Conservation (phyloP, 2,797 vertebrate species). For the Lepus townsendii region DNA sequence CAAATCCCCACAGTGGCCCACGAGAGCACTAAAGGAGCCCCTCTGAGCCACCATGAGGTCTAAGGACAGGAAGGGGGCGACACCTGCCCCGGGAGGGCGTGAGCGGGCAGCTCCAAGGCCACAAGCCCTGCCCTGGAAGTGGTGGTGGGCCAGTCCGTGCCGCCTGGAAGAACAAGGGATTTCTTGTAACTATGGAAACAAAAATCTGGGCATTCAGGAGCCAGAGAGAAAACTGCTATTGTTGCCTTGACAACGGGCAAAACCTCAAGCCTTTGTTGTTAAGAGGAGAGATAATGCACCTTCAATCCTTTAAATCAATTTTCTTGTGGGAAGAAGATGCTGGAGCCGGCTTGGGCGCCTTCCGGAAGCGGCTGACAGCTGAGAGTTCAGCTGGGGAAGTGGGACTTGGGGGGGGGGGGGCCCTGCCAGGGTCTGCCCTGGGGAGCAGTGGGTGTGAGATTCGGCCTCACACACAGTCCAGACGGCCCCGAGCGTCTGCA, state of each 20-base stretch:
- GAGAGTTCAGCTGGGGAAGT: background rate
- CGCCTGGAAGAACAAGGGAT: conserved; percentile 86
- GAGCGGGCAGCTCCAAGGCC: conserved; percentile 56
- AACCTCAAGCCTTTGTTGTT: conserved; percentile 81
- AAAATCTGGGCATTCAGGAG: conserved; percentile 87
- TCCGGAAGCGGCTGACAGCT: background rate
- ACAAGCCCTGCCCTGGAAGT: conserved; percentile 54
- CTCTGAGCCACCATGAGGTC: background rate
- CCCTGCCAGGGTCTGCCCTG: background rate
- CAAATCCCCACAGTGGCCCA: background rate
- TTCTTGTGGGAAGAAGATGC: conserved; percentile 52
- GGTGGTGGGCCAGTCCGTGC: conserved; percentile 79
- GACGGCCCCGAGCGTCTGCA: background rate
- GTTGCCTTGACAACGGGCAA: conserved; percentile 89
- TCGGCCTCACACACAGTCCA: background rate
- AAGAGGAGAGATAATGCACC: conserved; percentile 62
- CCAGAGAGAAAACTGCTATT: conserved; percentile 78
- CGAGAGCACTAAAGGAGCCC: background rate
- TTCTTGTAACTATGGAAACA: conserved; percentile 90
- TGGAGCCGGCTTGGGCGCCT: background rate
- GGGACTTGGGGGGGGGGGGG: background rate
- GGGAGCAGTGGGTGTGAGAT: background rate
- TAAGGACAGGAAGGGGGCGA: background rate
- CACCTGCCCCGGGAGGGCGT: background rate
- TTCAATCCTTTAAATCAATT: conserved; percentile 68